Evolutionary conservation across 35 echinoderm and acorn worm species (phyloP).

Genomic region (Apostichopus parvimensis): DNA sequence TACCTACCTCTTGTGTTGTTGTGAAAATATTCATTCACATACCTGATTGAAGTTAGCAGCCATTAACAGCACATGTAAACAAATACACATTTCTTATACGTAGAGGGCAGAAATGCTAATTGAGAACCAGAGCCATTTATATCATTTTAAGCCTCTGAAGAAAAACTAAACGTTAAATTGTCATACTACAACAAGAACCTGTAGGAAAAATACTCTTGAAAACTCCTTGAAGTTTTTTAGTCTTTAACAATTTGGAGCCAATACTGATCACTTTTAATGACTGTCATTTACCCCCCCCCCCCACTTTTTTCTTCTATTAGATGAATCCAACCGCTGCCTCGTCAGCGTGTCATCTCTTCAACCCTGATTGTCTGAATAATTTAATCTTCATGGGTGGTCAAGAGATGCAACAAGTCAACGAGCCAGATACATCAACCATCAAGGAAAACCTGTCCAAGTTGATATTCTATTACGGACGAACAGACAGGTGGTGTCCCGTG

Average conservation of each 20-base stretch:
- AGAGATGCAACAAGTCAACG: slow-evolving; percentile 51
- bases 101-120: no score
- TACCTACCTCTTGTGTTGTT: no score
- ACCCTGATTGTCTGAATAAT: slow-evolving; percentile 54
- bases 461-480: slow-evolving; percentile 60
- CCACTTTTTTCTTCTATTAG: neutral
- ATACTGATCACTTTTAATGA: no score
- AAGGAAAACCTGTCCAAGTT: slow-evolving; percentile 31
- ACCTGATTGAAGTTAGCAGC: no score
- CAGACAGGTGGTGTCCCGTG: slow-evolving; percentile 55
- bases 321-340: slow-evolving; percentile 20
- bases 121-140: no score
- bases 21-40: no score
- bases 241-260: neutral
- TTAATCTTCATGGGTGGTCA: slow-evolving; percentile 37
- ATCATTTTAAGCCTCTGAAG: no score
- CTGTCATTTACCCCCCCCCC: neutral
- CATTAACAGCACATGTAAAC: no score
- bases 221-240: neutral
- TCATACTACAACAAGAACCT: neutral
- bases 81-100: no score
- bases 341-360: slow-evolving; percentile 31
- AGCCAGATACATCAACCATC: slow-evolving; percentile 33
- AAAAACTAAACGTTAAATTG: no score
- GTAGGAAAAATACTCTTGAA: neutral